Evolutionary conservation across 1,140 invertebrate species (phyloP), one percentile per base, ranked within the genome.

Genomic region (Drosophila willistoni): DNA sequence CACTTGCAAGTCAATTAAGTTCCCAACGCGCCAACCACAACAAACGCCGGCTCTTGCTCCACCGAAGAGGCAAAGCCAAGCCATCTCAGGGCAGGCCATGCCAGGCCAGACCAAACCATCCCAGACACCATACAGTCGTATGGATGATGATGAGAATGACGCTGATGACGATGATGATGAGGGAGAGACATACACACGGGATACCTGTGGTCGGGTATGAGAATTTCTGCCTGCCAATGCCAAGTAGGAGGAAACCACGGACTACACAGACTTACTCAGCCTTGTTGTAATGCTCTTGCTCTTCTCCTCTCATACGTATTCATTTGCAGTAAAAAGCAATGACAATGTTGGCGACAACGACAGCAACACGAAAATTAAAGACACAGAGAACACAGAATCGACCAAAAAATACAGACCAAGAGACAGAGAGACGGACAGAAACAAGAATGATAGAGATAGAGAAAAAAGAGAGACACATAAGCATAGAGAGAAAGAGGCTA

Each of bases 1-100:
- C 84, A 90, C 85, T 89, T 87, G 84, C 81, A 87, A 89, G 84
- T 89, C 84, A 87, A 87, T 87, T 87, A 87, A 81, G 80, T 89
- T 84, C 59, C 73, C 80, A 84, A 61, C 69, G 77, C 73, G 68
- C 65, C 69, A 81, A 71, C 84, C 83, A 71, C 83, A 87, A 84
- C 80, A 89, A 69, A 89, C 84, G 76, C 77, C 73, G 33, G 33
- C 17, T 29, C 19, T 59, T 44, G 47, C 9, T 22, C 41, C 42
- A 39, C 22, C 4, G 29, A 29, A 29, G 29, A 29, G 29, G 69
- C 19, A 60, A 67, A 64, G 25, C 59, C 55, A 54, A 68, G 22
- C 39, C 64, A 47, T n/a, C 7, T 9, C 44, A 19, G 44, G 44
- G 33, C 33, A 34, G 33, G 33, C 7, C 17, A 51, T 9, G 6